A percentile compares a stretch with the other conserved stretches of the same genome.
These are phyloP conservation scores for Zaprionus davidi DNA, from an alignment of 1,140 invertebrate species.

Conservation along the genomic window DNA sequence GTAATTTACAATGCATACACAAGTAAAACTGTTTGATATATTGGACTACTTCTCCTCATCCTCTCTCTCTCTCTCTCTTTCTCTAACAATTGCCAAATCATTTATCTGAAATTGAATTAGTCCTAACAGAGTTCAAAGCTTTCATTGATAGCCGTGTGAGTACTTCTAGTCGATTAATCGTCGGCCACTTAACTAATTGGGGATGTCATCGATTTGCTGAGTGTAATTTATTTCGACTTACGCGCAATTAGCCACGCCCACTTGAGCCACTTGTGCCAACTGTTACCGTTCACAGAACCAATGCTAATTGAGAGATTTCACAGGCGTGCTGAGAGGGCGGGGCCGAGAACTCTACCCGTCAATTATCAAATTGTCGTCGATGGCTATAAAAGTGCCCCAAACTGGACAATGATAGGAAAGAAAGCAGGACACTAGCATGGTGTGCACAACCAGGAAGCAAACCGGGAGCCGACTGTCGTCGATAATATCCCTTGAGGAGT, in stretches of 20 bases:
- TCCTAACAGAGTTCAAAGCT: not conserved
- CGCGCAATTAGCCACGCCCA: conserved; percentile 62
- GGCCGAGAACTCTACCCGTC: conserved; percentile 28
- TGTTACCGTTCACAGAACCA: conserved; percentile 59
- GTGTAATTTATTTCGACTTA: conserved; percentile 71
- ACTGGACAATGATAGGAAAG: not conserved
- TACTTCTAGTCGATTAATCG: conserved; percentile 32
- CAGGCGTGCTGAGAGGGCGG: conserved; percentile 59
- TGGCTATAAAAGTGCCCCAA: conserved; percentile 30
- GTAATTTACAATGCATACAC: not conserved
- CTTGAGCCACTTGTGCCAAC: conserved; percentile 40
- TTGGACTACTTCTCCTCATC: too few relatives aligned
- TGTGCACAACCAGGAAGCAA: conserved; percentile 4
- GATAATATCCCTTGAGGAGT: conserved; percentile 30
- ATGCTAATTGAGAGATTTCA: conserved; percentile 71
- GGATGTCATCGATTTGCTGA: conserved; percentile 46
- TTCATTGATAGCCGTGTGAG: not conserved
- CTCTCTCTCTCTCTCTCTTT: not conserved
- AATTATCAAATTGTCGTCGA: conserved; percentile 63
- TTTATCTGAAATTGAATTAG: not conserved
- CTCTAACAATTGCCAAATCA: not conserved
- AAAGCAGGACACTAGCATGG: not conserved
- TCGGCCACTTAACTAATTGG: conserved; percentile 39
- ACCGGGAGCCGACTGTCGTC: not conserved
- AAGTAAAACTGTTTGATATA: not conserved